Percentiles rank a stretch among this genome's conserved stretches.
phyloP scores from a whole-genome alignment of 2,888 invertebrate genomes.

The Napeogenes sylphis region DNA sequence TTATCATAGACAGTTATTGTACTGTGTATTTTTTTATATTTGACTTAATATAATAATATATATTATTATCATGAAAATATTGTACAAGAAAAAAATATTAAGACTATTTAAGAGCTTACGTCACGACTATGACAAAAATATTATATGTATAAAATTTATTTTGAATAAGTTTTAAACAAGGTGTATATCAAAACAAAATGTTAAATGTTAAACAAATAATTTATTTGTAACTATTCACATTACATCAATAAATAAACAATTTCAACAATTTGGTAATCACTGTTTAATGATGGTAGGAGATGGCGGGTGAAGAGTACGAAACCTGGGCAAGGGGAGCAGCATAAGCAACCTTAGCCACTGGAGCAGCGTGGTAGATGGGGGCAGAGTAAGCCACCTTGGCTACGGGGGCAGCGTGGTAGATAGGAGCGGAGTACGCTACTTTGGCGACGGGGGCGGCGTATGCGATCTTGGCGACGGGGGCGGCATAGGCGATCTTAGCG shows the following conservation, averaged over 20 bases:
- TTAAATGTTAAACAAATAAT: no score
- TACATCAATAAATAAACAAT: slow-evolving; percentile 33
- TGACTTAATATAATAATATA: no score
- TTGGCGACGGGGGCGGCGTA: slow-evolving; percentile 41
- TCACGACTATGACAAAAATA: no score
- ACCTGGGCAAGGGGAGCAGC: slow-evolving; percentile 45
- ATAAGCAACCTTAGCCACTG: slow-evolving; percentile 41
- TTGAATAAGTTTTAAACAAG: no score
- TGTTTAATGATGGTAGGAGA: slow-evolving; percentile 59
- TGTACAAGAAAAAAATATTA: no score
- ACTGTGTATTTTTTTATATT: no score
- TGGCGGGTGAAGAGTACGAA: slow-evolving; percentile 53
- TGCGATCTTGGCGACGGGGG: slow-evolving; percentile 36
- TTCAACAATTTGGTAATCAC: slow-evolving; percentile 16
- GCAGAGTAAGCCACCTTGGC: slow-evolving; percentile 41
- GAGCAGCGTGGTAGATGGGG: slow-evolving; percentile 26
- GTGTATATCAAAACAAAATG: no score
- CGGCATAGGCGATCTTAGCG: slow-evolving; percentile 34
- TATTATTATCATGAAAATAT: no score
- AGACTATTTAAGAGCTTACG: no score
- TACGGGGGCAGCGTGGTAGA: slow-evolving; percentile 37
- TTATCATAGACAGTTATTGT: no score
- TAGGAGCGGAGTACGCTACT: slow-evolving; percentile 35
- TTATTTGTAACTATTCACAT: slow-evolving; percentile 20
- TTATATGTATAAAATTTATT: no score